Percentiles rank a stretch among this genome's conserved stretches.
Conservation (phyloP, 2,113 vertebrate genomes). For the Heliornis fulica region DNA sequence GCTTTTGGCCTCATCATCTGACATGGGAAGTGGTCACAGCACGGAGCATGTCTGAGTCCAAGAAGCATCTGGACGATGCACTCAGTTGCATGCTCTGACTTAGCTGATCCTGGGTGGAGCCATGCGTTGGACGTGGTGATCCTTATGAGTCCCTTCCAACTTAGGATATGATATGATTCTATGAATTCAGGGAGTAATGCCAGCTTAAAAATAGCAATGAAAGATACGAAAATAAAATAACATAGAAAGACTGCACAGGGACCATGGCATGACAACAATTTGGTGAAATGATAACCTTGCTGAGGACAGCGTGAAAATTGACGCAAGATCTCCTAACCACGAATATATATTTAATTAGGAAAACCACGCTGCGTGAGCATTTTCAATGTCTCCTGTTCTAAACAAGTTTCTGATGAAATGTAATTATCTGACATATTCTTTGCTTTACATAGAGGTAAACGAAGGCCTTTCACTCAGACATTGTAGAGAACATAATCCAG, state of each 20-base stretch:
- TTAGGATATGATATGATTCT: too few species aligned
- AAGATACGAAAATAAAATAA: not conserved
- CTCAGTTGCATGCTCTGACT: too few species aligned
- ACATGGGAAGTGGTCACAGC: too few species aligned
- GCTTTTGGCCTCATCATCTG: not conserved
- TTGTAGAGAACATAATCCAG: not conserved
- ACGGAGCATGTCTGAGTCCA: too few species aligned
- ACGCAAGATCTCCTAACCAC: not conserved
- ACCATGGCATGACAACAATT: not conserved
- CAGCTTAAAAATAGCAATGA: not conserved
- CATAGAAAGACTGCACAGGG: not conserved
- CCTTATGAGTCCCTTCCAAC: too few species aligned
- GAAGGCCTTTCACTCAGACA: not conserved
- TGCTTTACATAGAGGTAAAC: not conserved
- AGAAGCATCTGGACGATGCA: too few species aligned
- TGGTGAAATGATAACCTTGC: not conserved
- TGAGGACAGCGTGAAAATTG: not conserved
- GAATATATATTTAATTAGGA: not conserved
- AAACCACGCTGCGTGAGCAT: not conserved
- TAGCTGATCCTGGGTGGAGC: too few species aligned
- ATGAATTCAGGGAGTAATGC: not conserved
- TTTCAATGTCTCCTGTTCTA: not conserved
- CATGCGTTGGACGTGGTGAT: too few species aligned
- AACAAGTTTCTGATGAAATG: not conserved
- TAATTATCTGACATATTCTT: not conserved